Conservation (phyloP, 64 coral and sea anemone genomes). For the Orbicella faveolata region DNA sequence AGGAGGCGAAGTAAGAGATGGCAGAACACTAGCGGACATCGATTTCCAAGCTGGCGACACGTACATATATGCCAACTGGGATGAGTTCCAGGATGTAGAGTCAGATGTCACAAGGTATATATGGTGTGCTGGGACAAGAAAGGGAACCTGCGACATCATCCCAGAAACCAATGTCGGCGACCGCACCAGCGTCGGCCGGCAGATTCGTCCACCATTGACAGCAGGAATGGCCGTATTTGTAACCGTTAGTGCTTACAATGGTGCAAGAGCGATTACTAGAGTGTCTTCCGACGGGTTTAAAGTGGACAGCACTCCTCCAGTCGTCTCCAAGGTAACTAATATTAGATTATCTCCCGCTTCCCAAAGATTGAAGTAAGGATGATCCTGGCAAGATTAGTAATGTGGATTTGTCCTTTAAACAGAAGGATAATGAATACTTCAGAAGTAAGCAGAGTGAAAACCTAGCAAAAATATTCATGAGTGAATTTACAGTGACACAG, state of each 20-base stretch:
- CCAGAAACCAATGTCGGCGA: slow-evolving; percentile 41
- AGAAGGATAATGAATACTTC: too few species aligned
- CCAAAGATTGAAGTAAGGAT: background rate
- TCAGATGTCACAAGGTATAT: slow-evolving; percentile 71
- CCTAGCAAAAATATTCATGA: too few species aligned
- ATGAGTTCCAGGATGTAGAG: slow-evolving; percentile 79
- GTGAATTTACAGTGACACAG: too few species aligned
- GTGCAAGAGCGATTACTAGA: slow-evolving; percentile 56
- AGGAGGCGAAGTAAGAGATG: slow-evolving; percentile 60
- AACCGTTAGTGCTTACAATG: slow-evolving; percentile 61
- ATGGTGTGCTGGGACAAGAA: slow-evolving; percentile 79
- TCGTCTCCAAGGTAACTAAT: slow-evolving; percentile 41
- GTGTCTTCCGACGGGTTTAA: slow-evolving; percentile 71
- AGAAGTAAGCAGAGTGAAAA: too few species aligned
- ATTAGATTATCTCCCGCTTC: background rate
- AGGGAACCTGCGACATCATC: slow-evolving; percentile 78
- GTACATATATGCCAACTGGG: slow-evolving; percentile 83
- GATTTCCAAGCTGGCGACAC: slow-evolving; percentile 77
- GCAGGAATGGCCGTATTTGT: slow-evolving; percentile 75
- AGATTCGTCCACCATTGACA: slow-evolving; percentile 65
- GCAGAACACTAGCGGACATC: slow-evolving; percentile 52
- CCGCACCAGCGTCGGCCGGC: slow-evolving; percentile 37
- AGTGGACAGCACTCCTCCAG: slow-evolving; percentile 83
- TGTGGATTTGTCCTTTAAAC: background rate
- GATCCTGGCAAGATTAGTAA: background rate